phyloP scores from a whole-genome alignment of 2,888 invertebrate genomes.

The Drosophila lutescens region DNA sequence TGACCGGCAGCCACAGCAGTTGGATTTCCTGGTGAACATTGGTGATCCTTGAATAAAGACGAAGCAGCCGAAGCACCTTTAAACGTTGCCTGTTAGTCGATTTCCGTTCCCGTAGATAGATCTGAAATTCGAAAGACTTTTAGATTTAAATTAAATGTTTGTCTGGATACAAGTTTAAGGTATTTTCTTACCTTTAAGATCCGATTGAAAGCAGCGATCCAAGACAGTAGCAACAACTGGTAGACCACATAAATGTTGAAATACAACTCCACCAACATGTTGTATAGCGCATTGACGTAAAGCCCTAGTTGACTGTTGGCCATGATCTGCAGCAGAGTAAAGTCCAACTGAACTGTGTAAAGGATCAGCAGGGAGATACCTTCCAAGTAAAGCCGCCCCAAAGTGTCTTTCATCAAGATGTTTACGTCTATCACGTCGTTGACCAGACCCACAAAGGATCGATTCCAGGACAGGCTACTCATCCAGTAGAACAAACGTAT shows the following conservation, averaged over 20 bases:
- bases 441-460: neutral
- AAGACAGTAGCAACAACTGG: neutral
- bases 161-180: no score
- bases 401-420: neutral
- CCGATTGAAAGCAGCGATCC: neutral
- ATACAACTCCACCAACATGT: neutral
- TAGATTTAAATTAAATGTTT: no score
- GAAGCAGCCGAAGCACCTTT: neutral
- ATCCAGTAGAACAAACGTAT: neutral
- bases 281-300: neutral
- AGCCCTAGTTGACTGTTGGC: neutral
- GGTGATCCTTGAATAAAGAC: neutral
- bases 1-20: neutral
- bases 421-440: neutral
- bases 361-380: neutral
- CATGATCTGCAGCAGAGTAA: neutral
- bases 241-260: neutral
- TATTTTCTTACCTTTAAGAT: neutral
- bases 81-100: no score
- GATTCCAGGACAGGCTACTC: neutral
- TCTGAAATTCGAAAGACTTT: no score
- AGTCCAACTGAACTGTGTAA: neutral
- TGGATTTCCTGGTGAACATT: neutral
- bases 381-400: neutral
- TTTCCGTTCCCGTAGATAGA: neutral